These are phyloP conservation scores for Drosophila funebris DNA, from an alignment of 1,140 invertebrate genomes.

Conservation along the genomic window DNA sequence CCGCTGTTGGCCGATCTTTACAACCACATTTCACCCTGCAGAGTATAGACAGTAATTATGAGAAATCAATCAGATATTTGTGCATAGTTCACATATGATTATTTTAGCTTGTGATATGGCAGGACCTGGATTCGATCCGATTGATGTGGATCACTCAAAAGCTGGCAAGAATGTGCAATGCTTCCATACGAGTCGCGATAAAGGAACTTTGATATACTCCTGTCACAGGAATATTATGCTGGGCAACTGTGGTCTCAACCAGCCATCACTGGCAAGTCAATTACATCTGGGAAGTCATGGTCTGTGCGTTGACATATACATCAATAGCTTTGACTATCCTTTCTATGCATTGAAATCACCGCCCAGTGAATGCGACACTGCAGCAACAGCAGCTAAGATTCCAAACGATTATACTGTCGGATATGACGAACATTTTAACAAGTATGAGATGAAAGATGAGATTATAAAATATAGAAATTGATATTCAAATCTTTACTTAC, in stretches of 20 bases:
- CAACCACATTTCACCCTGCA: constrained; percentile 43
- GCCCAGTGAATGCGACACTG: constrained; percentile 53
- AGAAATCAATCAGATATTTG: neutral
- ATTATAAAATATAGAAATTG: neutral
- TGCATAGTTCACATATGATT: neutral
- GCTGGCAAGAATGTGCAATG: constrained; percentile 76
- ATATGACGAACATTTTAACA: constrained; percentile 72
- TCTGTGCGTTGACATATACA: constrained; percentile 78
- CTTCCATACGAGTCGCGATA: constrained; percentile 77
- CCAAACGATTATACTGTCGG: constrained; percentile 69
- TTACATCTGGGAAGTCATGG: constrained; percentile 76
- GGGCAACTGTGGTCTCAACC: constrained; percentile 70
- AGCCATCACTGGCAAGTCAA: constrained; percentile 69
- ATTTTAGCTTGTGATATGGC: constrained; percentile 80
- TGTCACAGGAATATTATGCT: constrained; percentile 80
- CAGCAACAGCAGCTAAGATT: constrained; percentile 45
- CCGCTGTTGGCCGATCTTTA: constrained; percentile 64
- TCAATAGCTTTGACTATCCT: constrained; percentile 75
- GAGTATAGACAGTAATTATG: constrained; percentile 63
- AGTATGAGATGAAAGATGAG: constrained; percentile 23
- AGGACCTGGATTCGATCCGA: constrained; percentile 78
- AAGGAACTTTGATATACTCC: constrained; percentile 70
- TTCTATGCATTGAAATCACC: constrained; percentile 70
- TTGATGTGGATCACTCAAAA: constrained; percentile 60
- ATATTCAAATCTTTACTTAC: constrained; percentile 11